Conservation (phyloP, 2,113 vertebrate species). For the Nerophis lumbriciformis region DNA sequence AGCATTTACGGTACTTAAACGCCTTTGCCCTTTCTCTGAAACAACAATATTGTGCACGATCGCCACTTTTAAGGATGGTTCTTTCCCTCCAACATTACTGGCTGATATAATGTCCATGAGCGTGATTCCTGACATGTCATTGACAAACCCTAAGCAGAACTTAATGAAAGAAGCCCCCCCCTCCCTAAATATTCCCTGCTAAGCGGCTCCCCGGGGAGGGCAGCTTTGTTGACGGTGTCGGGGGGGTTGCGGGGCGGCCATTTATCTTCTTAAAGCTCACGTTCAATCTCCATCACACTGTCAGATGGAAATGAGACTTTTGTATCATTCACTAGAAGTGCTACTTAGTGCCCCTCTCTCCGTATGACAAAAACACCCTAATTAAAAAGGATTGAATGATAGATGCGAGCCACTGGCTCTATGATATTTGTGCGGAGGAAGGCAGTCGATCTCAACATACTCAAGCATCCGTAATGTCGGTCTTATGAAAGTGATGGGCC, state of each 20-base stretch:
- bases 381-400: slow-evolving; percentile 67
- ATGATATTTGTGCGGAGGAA: slow-evolving; percentile 54
- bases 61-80: background rate
- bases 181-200: slow-evolving; percentile 46
- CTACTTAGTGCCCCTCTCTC: slow-evolving; percentile 50
- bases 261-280: slow-evolving; percentile 78
- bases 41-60: slow-evolving; percentile 2
- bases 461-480: slow-evolving; percentile 66
- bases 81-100: background rate
- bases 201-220: slow-evolving; percentile 50
- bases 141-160: slow-evolving; percentile 52
- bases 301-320: slow-evolving; percentile 72
- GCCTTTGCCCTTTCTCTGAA: background rate
- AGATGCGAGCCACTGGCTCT: slow-evolving; percentile 47
- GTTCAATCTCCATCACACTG: slow-evolving; percentile 74
- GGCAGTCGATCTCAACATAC: slow-evolving; percentile 60
- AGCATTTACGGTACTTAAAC: no score
- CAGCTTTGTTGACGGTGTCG: slow-evolving; percentile 51
- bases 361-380: slow-evolving; percentile 61
- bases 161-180: slow-evolving; percentile 45
- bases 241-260: slow-evolving; percentile 55
- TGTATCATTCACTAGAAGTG: slow-evolving; percentile 54
- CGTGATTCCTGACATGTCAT: slow-evolving; percentile 36
- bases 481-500: slow-evolving; percentile 72
- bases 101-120: slow-evolving; percentile 27